phyloP scores from a whole-genome alignment of 92 coral and sea anemone species.

The Siderastrea siderea region DNA sequence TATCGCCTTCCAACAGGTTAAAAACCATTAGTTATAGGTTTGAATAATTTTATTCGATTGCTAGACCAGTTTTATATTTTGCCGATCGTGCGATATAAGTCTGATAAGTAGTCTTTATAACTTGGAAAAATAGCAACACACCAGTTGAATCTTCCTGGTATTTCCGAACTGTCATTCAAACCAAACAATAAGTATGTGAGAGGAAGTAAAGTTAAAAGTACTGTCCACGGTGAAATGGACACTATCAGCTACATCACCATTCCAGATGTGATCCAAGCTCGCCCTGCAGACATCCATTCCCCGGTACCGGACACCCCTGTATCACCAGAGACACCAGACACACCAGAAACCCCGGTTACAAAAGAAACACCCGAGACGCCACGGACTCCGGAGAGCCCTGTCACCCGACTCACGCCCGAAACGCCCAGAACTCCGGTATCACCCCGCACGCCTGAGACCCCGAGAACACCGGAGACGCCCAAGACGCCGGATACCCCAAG shows the following conservation, averaged over 20 bases:
- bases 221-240: neutral
- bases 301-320: constrained; percentile 50
- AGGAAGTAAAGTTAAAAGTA: neutral
- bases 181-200: too few species aligned
- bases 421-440: constrained; percentile 89
- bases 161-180: too few species aligned
- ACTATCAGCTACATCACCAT: constrained; percentile 41
- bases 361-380: constrained; percentile 84
- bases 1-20: too few species aligned
- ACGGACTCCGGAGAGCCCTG: constrained; percentile 77
- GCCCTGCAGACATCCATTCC: constrained; percentile 27
- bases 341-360: constrained; percentile 85
- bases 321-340: constrained; percentile 55
- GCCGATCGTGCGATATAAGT: too few species aligned
- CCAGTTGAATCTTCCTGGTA: too few species aligned
- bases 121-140: too few species aligned
- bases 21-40: too few species aligned
- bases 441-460: constrained; percentile 91
- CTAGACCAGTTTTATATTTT: too few species aligned
- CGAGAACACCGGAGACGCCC: constrained; percentile 80
- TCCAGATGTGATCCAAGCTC: constrained; percentile 46
- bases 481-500: constrained; percentile 82
- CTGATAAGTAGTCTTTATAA: too few species aligned
- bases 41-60: too few species aligned
- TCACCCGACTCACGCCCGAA: constrained; percentile 81